phyloP scores from a whole-genome alignment of 2,797 vertebrate species.

The Gobio occitaniae region DNA sequence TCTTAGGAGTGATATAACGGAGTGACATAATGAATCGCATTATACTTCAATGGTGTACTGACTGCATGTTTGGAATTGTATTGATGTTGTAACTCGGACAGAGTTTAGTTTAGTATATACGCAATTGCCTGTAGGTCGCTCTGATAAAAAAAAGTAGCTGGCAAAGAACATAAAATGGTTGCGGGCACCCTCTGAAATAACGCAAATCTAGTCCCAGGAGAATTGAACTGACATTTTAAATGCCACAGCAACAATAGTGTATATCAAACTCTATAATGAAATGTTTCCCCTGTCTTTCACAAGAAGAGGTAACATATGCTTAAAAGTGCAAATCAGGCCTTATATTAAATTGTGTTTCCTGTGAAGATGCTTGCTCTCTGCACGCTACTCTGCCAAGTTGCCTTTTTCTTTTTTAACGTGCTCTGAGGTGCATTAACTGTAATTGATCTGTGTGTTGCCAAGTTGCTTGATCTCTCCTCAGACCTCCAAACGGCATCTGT shows the following conservation, averaged over 20 bases:
- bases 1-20: no score
- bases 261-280: slow-evolving; percentile 44
- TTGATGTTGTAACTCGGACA: neutral
- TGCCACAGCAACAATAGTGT: slow-evolving; percentile 27
- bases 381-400: neutral
- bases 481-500: slow-evolving; percentile 41
- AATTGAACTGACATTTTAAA: slow-evolving; percentile 20
- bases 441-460: slow-evolving; percentile 46
- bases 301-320: slow-evolving; percentile 10
- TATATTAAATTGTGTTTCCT: slow-evolving; percentile 21
- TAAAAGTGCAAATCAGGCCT: slow-evolving; percentile 32
- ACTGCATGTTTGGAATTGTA: neutral
- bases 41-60: neutral
- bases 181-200: slow-evolving; percentile 4
- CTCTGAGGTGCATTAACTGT: slow-evolving; percentile 42
- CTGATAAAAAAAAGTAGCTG: slow-evolving; percentile 10
- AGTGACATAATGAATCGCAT: neutral
- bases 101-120: neutral
- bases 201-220: neutral
- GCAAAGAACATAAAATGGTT: neutral
- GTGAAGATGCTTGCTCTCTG: slow-evolving; percentile 18
- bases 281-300: slow-evolving; percentile 24
- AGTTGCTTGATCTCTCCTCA: slow-evolving; percentile 44
- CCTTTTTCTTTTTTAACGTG: slow-evolving; percentile 26
- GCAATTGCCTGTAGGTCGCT: neutral